A percentile compares a stretch with the other conserved stretches of the same genome.
These are phyloP conservation scores for Rhagoletis pomonella DNA, from an alignment of 1,140 invertebrate species.

Conservation along the genomic window DNA sequence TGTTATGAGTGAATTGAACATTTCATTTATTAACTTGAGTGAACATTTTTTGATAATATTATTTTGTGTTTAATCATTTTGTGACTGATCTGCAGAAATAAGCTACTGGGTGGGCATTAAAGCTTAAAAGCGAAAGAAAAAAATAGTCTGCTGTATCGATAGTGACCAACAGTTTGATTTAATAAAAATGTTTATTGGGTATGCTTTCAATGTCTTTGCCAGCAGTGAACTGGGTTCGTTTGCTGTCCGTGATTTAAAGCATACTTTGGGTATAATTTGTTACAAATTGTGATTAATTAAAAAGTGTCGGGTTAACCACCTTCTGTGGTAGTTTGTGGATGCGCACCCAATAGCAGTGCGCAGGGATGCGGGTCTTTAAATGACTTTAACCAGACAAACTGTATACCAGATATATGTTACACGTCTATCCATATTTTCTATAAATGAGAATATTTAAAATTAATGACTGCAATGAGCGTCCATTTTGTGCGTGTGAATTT, in stretches of 20 bases:
- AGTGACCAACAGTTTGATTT: too few species aligned
- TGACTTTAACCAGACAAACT: not conserved
- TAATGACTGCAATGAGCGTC: not conserved
- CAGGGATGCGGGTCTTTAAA: not conserved
- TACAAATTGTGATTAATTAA: slow-evolving; percentile 55
- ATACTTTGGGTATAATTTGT: slow-evolving; percentile 34
- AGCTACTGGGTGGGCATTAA: too few species aligned
- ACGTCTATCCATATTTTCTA: not conserved
- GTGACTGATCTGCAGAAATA: too few species aligned
- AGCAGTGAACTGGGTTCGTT: not conserved
- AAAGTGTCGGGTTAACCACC: slow-evolving; percentile 42
- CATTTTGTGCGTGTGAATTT: not conserved
- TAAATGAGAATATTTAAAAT: slow-evolving; percentile 12
- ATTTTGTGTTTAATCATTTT: too few species aligned
- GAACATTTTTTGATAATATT: too few species aligned
- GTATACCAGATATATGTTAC: not conserved
- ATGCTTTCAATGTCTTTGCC: not conserved
- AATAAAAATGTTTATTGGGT: not conserved
- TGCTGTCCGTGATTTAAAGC: slow-evolving; percentile 34
- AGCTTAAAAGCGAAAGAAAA: too few species aligned
- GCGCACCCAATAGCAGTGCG: not conserved
- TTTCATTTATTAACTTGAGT: too few species aligned
- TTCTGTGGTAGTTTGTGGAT: not conserved
- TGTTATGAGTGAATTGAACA: too few species aligned
- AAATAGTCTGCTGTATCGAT: too few species aligned